Conservation (phyloP, 2,113 vertebrate species). For the Indri indri region DNA sequence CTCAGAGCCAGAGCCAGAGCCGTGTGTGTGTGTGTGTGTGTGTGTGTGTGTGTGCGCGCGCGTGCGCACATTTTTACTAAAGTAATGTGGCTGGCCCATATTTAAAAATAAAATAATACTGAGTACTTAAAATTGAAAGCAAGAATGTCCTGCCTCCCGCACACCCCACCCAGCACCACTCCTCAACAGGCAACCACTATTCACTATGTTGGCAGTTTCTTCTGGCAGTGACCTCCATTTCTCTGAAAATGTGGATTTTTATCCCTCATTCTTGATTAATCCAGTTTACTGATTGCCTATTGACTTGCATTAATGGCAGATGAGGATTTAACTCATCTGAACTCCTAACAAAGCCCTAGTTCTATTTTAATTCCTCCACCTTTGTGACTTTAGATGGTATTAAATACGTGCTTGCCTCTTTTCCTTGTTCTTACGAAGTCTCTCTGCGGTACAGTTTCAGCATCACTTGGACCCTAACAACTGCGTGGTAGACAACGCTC, state of each 20-base stretch:
- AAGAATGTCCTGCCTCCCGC: not conserved
- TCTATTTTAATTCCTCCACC: not conserved
- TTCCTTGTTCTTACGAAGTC: not conserved
- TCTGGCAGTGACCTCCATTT: not conserved
- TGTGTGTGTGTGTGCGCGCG: not conserved
- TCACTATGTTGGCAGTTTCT: not conserved
- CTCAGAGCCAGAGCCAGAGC: not conserved
- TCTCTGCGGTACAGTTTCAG: not conserved
- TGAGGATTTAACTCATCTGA: not conserved
- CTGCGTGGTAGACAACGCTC: accelerated
- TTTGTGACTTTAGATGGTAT: not conserved
- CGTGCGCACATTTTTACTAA: not conserved
- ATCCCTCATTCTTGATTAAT: not conserved
- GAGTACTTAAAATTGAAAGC: not conserved
- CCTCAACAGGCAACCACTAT: not conserved
- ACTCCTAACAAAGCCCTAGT: not conserved
- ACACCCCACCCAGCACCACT: not conserved
- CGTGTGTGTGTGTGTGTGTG: accelerated
- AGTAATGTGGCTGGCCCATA: not conserved
- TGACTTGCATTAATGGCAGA: not conserved
- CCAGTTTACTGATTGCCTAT: not conserved
- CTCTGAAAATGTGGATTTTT: not conserved
- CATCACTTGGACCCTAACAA: not conserved
- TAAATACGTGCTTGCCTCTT: not conserved
- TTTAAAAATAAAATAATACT: not conserved